These are phyloP conservation scores for Tetramorium alpestre DNA, from an alignment of 1,140 invertebrate genomes.

Conservation along the genomic window DNA sequence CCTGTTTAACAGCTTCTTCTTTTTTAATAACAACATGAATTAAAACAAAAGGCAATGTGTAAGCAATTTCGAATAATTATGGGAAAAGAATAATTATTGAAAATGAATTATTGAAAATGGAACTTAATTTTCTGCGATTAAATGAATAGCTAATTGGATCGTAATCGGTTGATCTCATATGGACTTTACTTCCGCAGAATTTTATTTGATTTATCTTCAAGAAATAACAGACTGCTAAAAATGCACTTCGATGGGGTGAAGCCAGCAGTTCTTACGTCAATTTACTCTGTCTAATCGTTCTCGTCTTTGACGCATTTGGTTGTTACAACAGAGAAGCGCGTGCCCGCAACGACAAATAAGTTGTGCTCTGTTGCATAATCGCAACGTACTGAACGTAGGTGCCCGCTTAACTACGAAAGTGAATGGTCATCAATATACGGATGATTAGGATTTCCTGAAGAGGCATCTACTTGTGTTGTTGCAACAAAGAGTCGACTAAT, in stretches of 20 bases:
- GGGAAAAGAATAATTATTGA: not conserved
- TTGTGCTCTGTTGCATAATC: conserved; percentile 7
- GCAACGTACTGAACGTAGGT: not conserved
- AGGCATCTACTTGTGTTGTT: not conserved
- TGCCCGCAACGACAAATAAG: conserved; percentile 16
- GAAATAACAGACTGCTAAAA: not conserved
- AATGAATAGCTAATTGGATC: not conserved
- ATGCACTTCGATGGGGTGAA: not conserved
- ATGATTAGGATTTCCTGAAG: not conserved
- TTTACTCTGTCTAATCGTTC: not conserved
- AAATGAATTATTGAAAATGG: not conserved
- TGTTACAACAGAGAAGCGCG: conserved; percentile 26
- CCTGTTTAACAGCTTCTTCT: not conserved
- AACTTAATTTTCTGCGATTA: not conserved
- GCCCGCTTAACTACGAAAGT: not conserved
- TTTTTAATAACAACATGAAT: not conserved
- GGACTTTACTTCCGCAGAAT: not conserved
- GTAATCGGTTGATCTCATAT: not conserved
- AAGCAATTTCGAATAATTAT: not conserved
- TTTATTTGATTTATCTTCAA: not conserved
- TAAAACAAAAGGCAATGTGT: not conserved
- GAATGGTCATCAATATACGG: not conserved
- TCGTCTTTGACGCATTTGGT: conserved; percentile 18
- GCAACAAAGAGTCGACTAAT: not conserved
- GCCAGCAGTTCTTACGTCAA: not conserved